phyloP scores from a whole-genome alignment of 1,140 invertebrate genomes.

The Pachypsylla venusta region DNA sequence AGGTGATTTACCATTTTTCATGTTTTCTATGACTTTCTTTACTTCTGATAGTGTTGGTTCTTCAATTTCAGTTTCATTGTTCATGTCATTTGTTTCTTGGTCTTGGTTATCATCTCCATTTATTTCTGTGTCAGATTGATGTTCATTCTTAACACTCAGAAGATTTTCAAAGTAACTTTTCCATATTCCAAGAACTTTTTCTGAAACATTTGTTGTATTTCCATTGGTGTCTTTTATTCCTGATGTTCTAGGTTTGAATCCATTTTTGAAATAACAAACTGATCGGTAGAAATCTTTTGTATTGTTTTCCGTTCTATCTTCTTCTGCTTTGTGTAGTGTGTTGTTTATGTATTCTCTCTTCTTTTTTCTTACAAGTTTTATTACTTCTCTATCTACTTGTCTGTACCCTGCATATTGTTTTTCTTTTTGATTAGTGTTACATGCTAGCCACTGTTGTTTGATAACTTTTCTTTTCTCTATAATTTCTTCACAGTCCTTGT shows the following conservation, averaged over 20 bases:
- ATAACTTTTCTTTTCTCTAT: not conserved
- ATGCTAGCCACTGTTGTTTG: not conserved
- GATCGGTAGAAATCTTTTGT: slow-evolving; percentile 15
- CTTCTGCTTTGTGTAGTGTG: slow-evolving; percentile 15
- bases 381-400: slow-evolving; percentile 8
- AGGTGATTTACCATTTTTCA: slow-evolving; percentile 13
- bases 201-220: not conserved
- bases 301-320: slow-evolving; percentile 9
- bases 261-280: slow-evolving; percentile 12
- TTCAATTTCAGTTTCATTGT: slow-evolving; percentile 12
- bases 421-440: slow-evolving; percentile 5
- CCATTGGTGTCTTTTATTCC: slow-evolving; percentile 12
- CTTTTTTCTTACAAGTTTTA: slow-evolving; percentile 17
- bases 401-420: slow-evolving; percentile 8
- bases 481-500: slow-evolving; percentile 5
- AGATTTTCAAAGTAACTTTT: slow-evolving; percentile 15
- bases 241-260: slow-evolving; percentile 15
- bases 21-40: not conserved
- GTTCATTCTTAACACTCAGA: slow-evolving; percentile 9
- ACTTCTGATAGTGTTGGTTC: slow-evolving; percentile 3
- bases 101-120: not conserved
- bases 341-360: slow-evolving; percentile 15
- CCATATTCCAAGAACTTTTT: slow-evolving; percentile 13
- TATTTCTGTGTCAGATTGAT: not conserved
- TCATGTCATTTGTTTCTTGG: not conserved